Percentiles rank a stretch among this genome's conserved stretches.
These are phyloP conservation scores for Gambusia affinis DNA, from an alignment of 2,113 vertebrate genomes.

Conservation along the genomic window DNA sequence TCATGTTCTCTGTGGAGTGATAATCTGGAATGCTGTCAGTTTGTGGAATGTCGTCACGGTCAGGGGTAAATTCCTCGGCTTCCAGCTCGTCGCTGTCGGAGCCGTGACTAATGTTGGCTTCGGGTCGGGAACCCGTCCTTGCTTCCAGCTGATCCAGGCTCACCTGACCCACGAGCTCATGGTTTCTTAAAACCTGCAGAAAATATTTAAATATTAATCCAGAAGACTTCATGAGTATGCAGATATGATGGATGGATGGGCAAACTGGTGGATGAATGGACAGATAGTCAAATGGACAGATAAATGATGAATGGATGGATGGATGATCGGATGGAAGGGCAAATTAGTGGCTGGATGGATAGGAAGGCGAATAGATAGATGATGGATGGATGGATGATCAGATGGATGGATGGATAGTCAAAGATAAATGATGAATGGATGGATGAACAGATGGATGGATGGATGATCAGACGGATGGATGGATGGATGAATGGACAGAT, in stretches of 20 bases:
- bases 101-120: background rate
- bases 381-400: too few relatives aligned
- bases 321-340: too few relatives aligned
- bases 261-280: background rate
- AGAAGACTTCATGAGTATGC: too few relatives aligned
- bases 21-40: background rate
- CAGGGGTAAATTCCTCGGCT: background rate
- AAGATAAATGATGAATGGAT: too few relatives aligned
- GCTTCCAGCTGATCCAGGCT: constrained; percentile 52
- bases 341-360: too few relatives aligned
- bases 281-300: too few relatives aligned
- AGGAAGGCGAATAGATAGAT: too few relatives aligned
- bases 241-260: background rate
- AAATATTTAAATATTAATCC: background rate
- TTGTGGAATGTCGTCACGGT: constrained; percentile 1
- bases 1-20: background rate
- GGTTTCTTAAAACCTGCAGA: constrained; percentile 65
- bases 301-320: too few relatives aligned
- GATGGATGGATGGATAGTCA: too few relatives aligned
- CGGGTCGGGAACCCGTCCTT: background rate
- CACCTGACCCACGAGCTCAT: constrained; percentile 71
- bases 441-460: too few relatives aligned
- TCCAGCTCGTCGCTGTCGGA: background rate
- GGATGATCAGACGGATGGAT: too few relatives aligned
- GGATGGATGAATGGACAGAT: too few relatives aligned